Conservation (phyloP, 2,888 invertebrate genomes). For the Allophyes oxyacanthae region DNA sequence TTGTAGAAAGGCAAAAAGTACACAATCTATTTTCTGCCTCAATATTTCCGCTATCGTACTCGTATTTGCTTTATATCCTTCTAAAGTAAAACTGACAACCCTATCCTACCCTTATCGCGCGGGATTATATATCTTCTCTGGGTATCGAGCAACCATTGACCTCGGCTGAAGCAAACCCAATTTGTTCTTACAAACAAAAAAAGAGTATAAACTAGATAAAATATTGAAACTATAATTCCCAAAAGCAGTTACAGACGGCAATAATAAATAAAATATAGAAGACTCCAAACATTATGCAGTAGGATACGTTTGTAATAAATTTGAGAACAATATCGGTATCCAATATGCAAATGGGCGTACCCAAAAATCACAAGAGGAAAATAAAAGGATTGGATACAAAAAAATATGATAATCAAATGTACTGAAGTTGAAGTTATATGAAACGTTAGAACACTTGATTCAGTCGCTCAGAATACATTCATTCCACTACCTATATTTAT, state of each 20-base stretch:
- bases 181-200: constrained; percentile 43
- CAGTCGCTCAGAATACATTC: constrained; percentile 36
- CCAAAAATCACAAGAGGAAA: constrained; percentile 82
- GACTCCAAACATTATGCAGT: constrained; percentile 72
- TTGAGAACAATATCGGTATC: constrained; percentile 82
- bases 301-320: constrained; percentile 79
- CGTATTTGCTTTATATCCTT: constrained; percentile 47
- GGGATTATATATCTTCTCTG: constrained; percentile 46
- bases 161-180: constrained; percentile 42
- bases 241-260: constrained; percentile 46
- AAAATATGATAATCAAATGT: constrained; percentile 85
- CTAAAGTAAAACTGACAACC: constrained; percentile 49
- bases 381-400: constrained; percentile 80
- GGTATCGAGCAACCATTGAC: constrained; percentile 43
- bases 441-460: constrained; percentile 64
- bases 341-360: constrained; percentile 83
- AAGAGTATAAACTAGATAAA: constrained; percentile 40
- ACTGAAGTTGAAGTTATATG: constrained; percentile 72
- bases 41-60: constrained; percentile 19
- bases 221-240: constrained; percentile 61
- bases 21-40: constrained; percentile 31
- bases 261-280: constrained; percentile 68
- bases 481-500: constrained; percentile 37
- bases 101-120: constrained; percentile 46
- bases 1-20: constrained; percentile 12